These are phyloP conservation scores for Numenius phaeopus DNA, from an alignment of 2,797 vertebrate species.

Conservation along the genomic window DNA sequence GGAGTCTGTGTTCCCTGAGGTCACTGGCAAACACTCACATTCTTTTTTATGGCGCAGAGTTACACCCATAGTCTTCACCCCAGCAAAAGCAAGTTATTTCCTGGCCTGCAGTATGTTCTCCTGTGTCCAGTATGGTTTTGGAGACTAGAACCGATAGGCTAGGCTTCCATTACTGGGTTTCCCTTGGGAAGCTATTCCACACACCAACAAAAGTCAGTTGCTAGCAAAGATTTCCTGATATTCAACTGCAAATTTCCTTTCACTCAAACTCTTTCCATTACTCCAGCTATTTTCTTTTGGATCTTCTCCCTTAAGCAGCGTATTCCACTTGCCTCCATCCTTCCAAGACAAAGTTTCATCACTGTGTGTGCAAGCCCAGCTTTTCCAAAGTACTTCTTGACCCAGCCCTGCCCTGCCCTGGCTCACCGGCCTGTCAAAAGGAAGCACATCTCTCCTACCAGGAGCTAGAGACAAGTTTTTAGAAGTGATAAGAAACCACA, in stretches of 20 bases:
- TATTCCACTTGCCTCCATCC: background rate
- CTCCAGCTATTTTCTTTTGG: background rate
- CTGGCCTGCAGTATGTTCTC: background rate
- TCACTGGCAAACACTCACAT: background rate
- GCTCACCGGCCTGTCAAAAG: background rate
- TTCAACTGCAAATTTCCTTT: conserved; percentile 1
- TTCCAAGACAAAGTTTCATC: background rate
- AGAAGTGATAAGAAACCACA: background rate
- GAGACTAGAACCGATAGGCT: background rate
- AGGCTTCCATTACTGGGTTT: background rate
- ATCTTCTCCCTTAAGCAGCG: background rate
- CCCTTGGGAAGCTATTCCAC: background rate
- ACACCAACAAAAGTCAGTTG: background rate
- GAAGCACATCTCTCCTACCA: background rate
- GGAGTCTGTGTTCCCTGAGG: background rate
- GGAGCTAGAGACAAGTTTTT: background rate
- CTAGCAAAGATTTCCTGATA: conserved; percentile 23
- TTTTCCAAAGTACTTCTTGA: background rate
- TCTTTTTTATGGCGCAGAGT: background rate
- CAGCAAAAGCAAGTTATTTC: conserved; percentile 9
- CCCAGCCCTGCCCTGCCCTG: background rate
- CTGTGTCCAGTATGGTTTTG: background rate
- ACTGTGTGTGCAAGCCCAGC: background rate
- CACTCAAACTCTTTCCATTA: conserved; percentile 6
- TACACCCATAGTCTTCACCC: background rate